A percentile compares a stretch with the other conserved stretches of the same genome.
Evolutionary conservation across 2,888 invertebrate genomes (phyloP).

Genomic region (Drosophila buzzatii): DNA sequence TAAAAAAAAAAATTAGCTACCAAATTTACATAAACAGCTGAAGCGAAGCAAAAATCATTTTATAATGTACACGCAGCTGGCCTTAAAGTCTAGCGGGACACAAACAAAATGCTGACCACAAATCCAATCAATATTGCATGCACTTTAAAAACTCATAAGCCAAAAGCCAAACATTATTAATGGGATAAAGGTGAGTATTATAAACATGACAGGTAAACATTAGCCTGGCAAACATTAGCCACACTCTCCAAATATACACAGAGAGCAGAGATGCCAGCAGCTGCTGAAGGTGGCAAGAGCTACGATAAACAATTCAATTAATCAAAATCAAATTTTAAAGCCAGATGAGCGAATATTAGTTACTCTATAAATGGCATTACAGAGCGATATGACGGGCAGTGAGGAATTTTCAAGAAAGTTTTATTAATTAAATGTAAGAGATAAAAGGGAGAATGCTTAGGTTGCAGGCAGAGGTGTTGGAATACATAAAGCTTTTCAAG

Average conservation of each 20-base stretch:
- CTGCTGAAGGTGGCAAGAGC: conserved; percentile 10
- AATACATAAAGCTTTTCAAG: no score
- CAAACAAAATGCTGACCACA: conserved; percentile 27
- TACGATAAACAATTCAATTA: conserved; percentile 62
- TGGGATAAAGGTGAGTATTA: conserved; percentile 51
- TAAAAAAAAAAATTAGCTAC: neutral
- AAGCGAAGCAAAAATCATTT: conserved; percentile 2
- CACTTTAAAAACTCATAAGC: conserved; percentile 48
- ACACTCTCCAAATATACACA: conserved; percentile 27
- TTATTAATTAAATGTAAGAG: no score
- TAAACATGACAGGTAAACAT: conserved; percentile 47
- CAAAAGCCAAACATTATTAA: conserved; percentile 55
- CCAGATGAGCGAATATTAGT: neutral
- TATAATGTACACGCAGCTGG: conserved; percentile 7
- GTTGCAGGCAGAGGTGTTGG: no score
- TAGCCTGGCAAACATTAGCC: conserved; percentile 27
- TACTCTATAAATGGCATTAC: neutral
- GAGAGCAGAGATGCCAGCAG: conserved; percentile 16
- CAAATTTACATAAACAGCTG: neutral
- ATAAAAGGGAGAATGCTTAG: no score
- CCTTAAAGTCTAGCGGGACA: conserved; percentile 9
- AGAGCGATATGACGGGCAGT: neutral
- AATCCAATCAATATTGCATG: conserved; percentile 57
- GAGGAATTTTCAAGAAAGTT: no score
- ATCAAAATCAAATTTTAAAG: conserved; percentile 27